Base-by-base conservation (phyloP, 1,140 invertebrate species). In the Diprion similis region DNA sequence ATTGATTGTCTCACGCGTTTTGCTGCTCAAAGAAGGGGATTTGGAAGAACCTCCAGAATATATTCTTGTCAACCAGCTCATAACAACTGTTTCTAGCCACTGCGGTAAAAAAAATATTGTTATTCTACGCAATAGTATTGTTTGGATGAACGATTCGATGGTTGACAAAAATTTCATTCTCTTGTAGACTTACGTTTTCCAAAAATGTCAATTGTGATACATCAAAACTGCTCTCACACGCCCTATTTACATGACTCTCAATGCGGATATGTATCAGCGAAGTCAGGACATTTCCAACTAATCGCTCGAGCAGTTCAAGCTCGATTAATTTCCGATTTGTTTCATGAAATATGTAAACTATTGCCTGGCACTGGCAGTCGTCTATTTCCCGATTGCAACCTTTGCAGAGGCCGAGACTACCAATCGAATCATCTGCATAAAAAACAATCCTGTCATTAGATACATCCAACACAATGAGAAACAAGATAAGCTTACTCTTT, bases 211-310 rank as follows among this genome's bases (percentile, higher is more conserved):
- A 89, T 78, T 95, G 93, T 0, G 94, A 94, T 13, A 91, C 91
- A 88, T 97, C 94, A 88, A 96, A 97, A 75, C 92, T 94, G 70
- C 94, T 94, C 81, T 94, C 93, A 81, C 95, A 97, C 0, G 92
- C 91, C 77, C 92, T 92, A 79, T 92, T 91, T 10, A 97, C 93
- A 80, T 97, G 93, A 78, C 90, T 90, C 83, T 95, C 91, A 70
- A 97, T 97, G 78, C 93, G 91, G 75, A 92, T 86, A 81, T 96
- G 94, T 68, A 96, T 95, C 67, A 97, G 90, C 68, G 91, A 91
- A 10, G 95, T 96, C 10, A 97, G 87, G 8, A 95, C 92, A 83
- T 95, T 93, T 8, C 94, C 95, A 4, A 94, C 92, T 7, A 97
- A 83, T 76, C 93, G 90, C 83, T 97, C 95, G 13, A 97, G 86